Evolutionary conservation across 1,140 invertebrate species (phyloP), one percentile per base, ranked within the genome.

Genomic region (Drosophila insularis): DNA sequence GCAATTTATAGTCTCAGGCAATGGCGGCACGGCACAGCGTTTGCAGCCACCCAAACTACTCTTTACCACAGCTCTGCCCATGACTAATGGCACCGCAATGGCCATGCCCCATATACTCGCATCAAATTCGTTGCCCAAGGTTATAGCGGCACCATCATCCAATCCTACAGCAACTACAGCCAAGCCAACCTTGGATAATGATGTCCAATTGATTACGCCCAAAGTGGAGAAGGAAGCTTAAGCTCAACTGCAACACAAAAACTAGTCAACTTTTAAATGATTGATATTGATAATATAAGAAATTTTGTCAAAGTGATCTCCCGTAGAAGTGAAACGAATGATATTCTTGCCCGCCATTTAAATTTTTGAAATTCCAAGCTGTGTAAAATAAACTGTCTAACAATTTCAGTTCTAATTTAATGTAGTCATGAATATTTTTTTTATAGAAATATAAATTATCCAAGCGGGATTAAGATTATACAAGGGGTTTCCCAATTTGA

Each of bases 31-130:
- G 6, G 63, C 61, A 0, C 84, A 91, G 59, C 89, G 89, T 0
- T 19, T 90, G 14, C 86, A 90, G 63, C 89, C 89, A 13, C 89
- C 89, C 0, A 90, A 90, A 46, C 19, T 90, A 55, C 81, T 90
- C 11, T 90, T 90, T 13, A 90, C 89, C 17, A 90, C 89, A 27
- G 78, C 87, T 23, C 50, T 89, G 23, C 72, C 85, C 14, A 78
- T 78, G 85, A 63, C 82, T 35, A 82, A 90, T 61, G 77, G 74
- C 11, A 87, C 75, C 0, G 21, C 43, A 21, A 72, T 86, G 13
- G 60, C 77, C n/a, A 81, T 87, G 86, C 86, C 75, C 0, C 89
- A 90, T n/a, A 89, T 81, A 71, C 74, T 79, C 5, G 75, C 72
- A 23, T 71, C 70, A 6, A 79, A 63, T 13, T 81, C 90, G 17